phyloP scores from a whole-genome alignment of 2,113 vertebrate species.

The Lanius collurio region DNA sequence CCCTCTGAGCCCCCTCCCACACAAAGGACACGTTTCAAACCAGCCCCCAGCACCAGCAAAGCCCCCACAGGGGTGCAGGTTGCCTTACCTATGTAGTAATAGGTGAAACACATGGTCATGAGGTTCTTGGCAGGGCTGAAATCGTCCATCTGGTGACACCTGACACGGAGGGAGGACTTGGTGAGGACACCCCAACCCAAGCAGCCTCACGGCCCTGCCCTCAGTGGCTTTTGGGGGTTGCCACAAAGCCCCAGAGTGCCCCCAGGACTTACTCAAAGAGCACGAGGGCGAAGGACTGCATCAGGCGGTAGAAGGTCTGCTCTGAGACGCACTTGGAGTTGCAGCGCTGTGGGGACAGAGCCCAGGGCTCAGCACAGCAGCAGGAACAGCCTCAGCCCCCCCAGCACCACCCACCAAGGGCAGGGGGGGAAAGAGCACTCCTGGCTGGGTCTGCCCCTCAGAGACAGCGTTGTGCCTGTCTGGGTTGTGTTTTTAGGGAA shows the following conservation, averaged over 20 bases:
- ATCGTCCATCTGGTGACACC: conserved; percentile 96
- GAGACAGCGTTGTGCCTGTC: accelerated
- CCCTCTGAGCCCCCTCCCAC: background rate
- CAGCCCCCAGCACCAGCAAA: background rate
- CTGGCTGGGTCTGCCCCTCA: accelerated
- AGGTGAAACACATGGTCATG: conserved; percentile 99
- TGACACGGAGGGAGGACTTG: background rate
- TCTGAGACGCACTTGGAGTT: conserved; percentile 95
- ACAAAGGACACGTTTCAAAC: background rate
- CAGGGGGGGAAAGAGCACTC: background rate
- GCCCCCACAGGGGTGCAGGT: accelerated
- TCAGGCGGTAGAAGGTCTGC: conserved; percentile 95
- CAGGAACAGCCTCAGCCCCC: background rate
- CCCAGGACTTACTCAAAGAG: conserved; percentile 90
- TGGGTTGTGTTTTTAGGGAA: background rate
- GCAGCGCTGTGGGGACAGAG: conserved; percentile 85
- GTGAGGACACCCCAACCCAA: background rate
- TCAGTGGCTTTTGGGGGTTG: background rate
- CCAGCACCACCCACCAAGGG: accelerated
- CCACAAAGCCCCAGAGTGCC: accelerated
- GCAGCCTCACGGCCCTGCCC: background rate
- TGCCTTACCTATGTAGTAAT: conserved; percentile 88
- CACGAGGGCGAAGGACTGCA: conserved; percentile 95
- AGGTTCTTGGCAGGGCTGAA: conserved; percentile 96
- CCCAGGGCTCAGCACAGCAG: background rate